Evolutionary conservation across 2,797 vertebrate species (phyloP).

Genomic region (Rhyacichthys aspro): DNA sequence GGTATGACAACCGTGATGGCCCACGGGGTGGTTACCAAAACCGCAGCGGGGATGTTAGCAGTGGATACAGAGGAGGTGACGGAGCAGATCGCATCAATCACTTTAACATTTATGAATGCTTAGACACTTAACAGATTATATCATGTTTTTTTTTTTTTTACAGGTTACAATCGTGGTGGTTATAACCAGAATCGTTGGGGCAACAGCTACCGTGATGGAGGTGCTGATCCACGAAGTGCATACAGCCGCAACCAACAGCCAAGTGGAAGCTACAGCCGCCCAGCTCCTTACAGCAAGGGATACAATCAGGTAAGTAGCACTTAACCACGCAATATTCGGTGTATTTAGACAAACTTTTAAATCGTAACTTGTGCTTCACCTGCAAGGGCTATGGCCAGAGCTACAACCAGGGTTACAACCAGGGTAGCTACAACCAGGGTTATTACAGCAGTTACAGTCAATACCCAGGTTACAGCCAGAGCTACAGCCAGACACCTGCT

Average conservation of each 20-base stretch:
- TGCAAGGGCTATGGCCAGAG: slow-evolving; percentile 80
- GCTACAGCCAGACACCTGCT: slow-evolving; percentile 81
- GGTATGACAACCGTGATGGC: slow-evolving; percentile 83
- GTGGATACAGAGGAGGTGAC: slow-evolving; percentile 78
- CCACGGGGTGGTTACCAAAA: slow-evolving; percentile 78
- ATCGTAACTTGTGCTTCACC: background rate
- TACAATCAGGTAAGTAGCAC: slow-evolving; percentile 73
- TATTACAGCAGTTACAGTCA: slow-evolving; percentile 88
- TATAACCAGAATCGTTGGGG: slow-evolving; percentile 89
- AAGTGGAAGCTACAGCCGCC: slow-evolving; percentile 75
- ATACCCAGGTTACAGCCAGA: slow-evolving; percentile 85
- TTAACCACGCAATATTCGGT: no score
- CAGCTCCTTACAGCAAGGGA: slow-evolving; percentile 75
- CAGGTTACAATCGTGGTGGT: slow-evolving; percentile 84
- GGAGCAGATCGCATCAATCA: rapidly evolving
- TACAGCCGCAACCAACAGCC: slow-evolving; percentile 81
- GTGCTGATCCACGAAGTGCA: slow-evolving; percentile 79
- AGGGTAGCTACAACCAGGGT: slow-evolving; percentile 85
- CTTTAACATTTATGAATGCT: background rate
- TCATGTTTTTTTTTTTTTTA: background rate
- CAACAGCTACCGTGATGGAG: slow-evolving; percentile 81
- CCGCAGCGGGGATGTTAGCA: slow-evolving; percentile 72
- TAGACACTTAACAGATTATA: background rate
- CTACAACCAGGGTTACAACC: slow-evolving; percentile 83
- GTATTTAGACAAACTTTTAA: no score